Conservation (phyloP, 1,140 invertebrate species). For the Zophobas morio region DNA sequence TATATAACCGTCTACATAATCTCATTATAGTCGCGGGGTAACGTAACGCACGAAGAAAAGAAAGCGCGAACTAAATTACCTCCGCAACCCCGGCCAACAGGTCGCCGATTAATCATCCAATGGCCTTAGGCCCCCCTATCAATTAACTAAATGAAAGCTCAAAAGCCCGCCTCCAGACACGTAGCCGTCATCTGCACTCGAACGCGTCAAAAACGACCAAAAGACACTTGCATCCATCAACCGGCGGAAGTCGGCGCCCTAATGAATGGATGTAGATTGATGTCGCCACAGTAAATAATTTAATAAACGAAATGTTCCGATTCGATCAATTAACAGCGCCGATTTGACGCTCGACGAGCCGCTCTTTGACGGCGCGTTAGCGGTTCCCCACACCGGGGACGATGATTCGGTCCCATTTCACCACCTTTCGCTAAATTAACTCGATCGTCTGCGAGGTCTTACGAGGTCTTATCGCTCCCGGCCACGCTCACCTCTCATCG, state of each 20-base stretch:
- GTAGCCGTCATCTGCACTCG: no score
- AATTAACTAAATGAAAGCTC: no score
- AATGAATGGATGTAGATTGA: slow-evolving; percentile 1
- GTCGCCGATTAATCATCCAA: no score
- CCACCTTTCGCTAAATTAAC: slow-evolving; percentile 29
- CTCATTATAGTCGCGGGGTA: slow-evolving; percentile 9
- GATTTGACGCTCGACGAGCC: not conserved
- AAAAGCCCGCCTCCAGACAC: no score
- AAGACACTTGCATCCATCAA: not conserved
- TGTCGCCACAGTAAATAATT: not conserved
- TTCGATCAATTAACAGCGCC: not conserved
- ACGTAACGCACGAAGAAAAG: not conserved
- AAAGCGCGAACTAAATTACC: not conserved
- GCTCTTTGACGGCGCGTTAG: not conserved
- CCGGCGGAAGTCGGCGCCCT: not conserved
- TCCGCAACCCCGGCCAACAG: no score
- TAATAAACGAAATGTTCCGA: not conserved
- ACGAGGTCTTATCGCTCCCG: not conserved
- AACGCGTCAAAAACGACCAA: no score
- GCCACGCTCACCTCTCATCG: slow-evolving; percentile 20
- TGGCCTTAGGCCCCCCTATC: no score
- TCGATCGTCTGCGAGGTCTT: slow-evolving; percentile 1
- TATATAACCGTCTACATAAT: slow-evolving; percentile 29
- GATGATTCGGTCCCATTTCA: slow-evolving; percentile 32
- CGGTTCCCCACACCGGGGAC: not conserved